phyloP scores from a whole-genome alignment of 2,113 vertebrate species.

The Onychorhynchus coronatus region DNA sequence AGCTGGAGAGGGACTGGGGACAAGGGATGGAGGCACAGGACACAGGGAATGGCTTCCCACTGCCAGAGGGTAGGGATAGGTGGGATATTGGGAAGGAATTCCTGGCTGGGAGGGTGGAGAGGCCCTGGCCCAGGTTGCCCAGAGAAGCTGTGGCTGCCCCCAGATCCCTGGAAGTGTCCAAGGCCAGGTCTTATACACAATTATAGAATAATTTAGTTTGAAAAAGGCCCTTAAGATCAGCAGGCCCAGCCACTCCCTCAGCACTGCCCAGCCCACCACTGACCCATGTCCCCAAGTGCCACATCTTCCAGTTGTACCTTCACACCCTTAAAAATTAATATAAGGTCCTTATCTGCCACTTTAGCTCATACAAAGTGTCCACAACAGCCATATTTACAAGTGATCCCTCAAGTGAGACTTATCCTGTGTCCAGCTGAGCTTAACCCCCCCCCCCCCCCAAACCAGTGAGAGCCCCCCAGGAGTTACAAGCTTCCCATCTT shows the following conservation, averaged over 20 bases:
- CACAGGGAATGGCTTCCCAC: background rate
- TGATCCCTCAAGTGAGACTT: background rate
- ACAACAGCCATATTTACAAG: background rate
- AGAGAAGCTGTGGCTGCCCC: background rate
- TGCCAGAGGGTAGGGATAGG: fast-evolving
- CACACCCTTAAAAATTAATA: background rate
- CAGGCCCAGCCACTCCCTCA: background rate
- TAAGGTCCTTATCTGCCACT: background rate
- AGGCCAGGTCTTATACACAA: background rate
- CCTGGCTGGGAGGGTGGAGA: background rate
- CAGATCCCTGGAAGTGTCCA: background rate
- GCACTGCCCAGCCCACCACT: background rate
- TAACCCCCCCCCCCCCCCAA: too few species aligned
- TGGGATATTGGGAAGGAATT: background rate
- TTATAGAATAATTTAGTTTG: background rate
- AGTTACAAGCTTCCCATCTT: background rate
- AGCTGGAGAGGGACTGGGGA: background rate
- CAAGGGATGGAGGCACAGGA: background rate
- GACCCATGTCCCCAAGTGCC: background rate
- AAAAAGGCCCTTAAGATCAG: background rate
- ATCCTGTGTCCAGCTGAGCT: background rate
- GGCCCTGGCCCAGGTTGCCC: background rate
- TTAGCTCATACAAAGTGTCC: background rate
- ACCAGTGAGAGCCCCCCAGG: background rate
- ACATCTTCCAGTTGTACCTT: background rate